A percentile compares a stretch with the other conserved stretches of the same genome.
Evolutionary conservation across 30 jellyfish, hydroid and myxozoan species (phyloP).

Genomic region (Turritopsis rubra): DNA sequence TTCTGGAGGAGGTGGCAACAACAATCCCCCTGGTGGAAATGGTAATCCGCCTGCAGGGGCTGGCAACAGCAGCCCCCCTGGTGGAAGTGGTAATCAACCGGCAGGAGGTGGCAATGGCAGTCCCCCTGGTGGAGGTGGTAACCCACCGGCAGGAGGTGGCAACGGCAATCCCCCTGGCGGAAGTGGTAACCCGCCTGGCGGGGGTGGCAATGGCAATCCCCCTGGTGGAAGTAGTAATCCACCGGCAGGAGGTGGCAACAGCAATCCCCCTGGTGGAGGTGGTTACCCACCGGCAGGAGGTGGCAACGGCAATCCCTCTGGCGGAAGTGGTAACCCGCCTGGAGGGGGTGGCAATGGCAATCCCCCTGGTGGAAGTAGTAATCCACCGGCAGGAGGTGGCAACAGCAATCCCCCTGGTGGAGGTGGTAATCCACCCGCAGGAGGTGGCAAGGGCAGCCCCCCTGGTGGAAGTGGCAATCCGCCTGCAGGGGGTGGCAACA

Average conservation of each 20-base stretch:
- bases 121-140: not conserved
- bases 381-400: not conserved
- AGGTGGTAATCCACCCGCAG: not conserved
- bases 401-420: not conserved
- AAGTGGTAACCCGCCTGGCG: not conserved
- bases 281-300: not conserved
- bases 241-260: not conserved
- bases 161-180: not conserved
- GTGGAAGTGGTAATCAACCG: not conserved
- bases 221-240: not conserved
- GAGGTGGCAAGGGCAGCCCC: not conserved
- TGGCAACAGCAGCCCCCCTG: not conserved
- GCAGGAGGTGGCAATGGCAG: not conserved
- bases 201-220: not conserved
- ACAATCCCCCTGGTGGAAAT: not conserved
- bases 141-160: not conserved
- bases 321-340: not conserved
- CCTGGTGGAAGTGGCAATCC: not conserved
- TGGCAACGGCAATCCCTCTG: not conserved
- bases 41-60: not conserved
- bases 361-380: not conserved
- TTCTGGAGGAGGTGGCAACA: not conserved
- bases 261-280: not conserved
- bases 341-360: not conserved
- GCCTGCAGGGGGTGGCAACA: constrained; percentile 3